Evolutionary conservation across 2,113 vertebrate genomes (phyloP).

Genomic region (Nesogale talazaci): DNA sequence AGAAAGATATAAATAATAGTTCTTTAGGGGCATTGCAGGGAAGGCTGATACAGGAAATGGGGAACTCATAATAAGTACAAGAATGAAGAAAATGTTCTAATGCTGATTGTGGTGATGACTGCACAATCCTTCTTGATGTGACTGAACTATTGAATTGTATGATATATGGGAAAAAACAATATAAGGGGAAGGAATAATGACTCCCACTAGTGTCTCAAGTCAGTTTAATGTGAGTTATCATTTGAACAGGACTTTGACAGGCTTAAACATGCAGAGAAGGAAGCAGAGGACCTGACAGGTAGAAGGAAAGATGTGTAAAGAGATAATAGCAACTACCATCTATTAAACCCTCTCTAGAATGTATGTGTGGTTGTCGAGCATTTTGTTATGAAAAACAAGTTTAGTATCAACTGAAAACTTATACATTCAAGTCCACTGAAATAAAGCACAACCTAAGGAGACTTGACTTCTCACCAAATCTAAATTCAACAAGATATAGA

Average conservation of each 20-base stretch:
- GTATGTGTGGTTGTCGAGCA: not conserved
- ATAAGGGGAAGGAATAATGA: not conserved
- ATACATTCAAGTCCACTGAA: not conserved
- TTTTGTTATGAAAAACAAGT: not conserved
- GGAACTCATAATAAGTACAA: too few relatives aligned
- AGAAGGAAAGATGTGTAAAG: not conserved
- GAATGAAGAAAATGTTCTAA: too few relatives aligned
- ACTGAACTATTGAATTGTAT: too few relatives aligned
- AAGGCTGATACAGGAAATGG: too few relatives aligned
- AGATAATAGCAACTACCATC: not conserved
- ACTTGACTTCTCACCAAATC: not conserved
- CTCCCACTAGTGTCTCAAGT: not conserved
- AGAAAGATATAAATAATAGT: too few relatives aligned
- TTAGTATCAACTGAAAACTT: not conserved
- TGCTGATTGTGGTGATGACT: too few relatives aligned
- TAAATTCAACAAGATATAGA: not conserved
- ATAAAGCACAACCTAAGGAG: not conserved
- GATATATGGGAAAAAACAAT: not conserved
- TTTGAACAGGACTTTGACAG: not conserved
- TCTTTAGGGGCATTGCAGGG: too few relatives aligned
- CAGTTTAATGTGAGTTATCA: not conserved
- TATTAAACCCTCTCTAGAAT: not conserved
- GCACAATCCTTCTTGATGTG: too few relatives aligned
- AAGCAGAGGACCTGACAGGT: not conserved
- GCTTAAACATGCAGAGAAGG: not conserved